Evolutionary conservation across 2,113 vertebrate genomes (phyloP), one percentile per base, ranked within the genome.

Genomic region (Lophotis ruficrista): DNA sequence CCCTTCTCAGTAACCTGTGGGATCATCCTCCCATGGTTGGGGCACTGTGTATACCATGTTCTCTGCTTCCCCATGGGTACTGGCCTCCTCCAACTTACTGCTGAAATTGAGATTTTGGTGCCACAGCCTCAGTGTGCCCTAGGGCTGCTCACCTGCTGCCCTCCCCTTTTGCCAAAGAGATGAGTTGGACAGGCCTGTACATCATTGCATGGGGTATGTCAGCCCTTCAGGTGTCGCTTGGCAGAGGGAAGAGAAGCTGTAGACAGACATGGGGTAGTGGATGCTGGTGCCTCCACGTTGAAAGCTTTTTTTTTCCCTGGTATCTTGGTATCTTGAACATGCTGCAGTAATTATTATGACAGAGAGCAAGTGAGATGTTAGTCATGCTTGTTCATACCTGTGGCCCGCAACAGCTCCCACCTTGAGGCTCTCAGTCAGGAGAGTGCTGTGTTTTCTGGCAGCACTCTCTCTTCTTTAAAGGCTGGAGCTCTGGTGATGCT

Each of bases 71-170:
- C 31, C 3, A 3, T 33, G 12, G 6, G 30, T 28, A 18, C 12
- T 5, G 10, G 22, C 41, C 35, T 33, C 18, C 47, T 61, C 54
- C 0, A 6, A 19, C 23, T 61, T 68, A 33, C 21, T 69, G 47
- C 69, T 54, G 27, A 69, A 81, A 75, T 20, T 3, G 31, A 48
- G 10, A 54, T 69, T 69, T 69, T 75, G 35, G 38, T 47, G 37
- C 57, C 5, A 2, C 23, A 51, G 37, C 18, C 23, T 28, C 0
- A 0, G 7, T 18, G 20, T 2, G 3, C 38, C 30, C 45, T 54
- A 22, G 14, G 21, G 30, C 18, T 66, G 25, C 22, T 83, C 30
- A 28, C 6, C 38, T 3, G 2, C 45, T 43, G 9, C 15, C n/a
- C 54, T 79, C 27, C 25, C n/a, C 27, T 68, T 84, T 68, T 56